Evolutionary conservation across 1,140 invertebrate species (phyloP), one percentile per base, ranked within the genome.

Genomic region (Monochamus saltuarius): DNA sequence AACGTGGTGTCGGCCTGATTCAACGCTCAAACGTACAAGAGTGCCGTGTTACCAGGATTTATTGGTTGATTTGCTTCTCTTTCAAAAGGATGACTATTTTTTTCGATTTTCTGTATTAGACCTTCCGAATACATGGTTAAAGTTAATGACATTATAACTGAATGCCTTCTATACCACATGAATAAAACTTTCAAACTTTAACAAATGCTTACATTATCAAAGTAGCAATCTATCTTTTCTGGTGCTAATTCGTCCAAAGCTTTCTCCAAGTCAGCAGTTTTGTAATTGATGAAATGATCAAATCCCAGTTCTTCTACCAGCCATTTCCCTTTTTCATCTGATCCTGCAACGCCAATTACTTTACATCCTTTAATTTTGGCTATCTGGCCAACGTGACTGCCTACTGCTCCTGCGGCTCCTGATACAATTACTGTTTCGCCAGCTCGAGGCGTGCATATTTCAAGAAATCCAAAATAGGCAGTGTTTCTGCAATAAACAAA

Each of bases 261-360:
- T 38, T 75, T 45, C 4, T 70, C 70, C 22, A 89, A 53, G 59
- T 86, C 70, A 7, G 75, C 75, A 0, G 73, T 85, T 76, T 90
- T 90, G 70, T 91, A 91, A 75, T 91, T 90, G 52, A 84, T 85
- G 1, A 82, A 85, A 60, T 75, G 66, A 71, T 91, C 86, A 69
- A 90, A 89, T 10, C 83, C 83, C 40, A 87, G 81, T 4, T 85
- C 68, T 22, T 79, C 81, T 1, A 43, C 60, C 1, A 90, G 66
- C 86, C 86, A 90, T 61, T 83, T 74, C 58, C 85, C 82, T 79
- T 91, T 90, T 0, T 83, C 84, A 54, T 89, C 84, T n/a, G 81
- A 79, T 4, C 88, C 88, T 55, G 87, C 83, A 68, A 88, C 85
- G 7, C 87, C 89, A 64, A 91, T 85, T 0, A 89, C 88, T 59